Evolutionary conservation across 2,888 invertebrate species (phyloP).

Genomic region (Agapostemon virescens): DNA sequence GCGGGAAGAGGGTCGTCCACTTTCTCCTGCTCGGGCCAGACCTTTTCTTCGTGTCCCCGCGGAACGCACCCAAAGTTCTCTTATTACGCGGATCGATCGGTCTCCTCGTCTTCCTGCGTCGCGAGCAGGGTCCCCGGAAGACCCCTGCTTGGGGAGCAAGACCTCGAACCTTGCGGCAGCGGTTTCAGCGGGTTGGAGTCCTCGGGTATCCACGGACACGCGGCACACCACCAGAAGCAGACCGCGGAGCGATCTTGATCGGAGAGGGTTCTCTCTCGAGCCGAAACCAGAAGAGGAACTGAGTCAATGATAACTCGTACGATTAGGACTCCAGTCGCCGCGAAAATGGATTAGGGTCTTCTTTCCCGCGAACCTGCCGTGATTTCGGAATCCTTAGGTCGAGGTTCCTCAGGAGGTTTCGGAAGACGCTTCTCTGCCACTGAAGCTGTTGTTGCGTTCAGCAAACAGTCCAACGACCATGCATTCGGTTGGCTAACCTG

Average conservation of each 20-base stretch:
- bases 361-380: too few relatives aligned
- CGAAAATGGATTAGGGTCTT: too few relatives aligned
- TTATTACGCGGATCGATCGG: constrained; percentile 65
- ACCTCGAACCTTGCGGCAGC: background rate
- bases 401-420: too few relatives aligned
- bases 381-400: too few relatives aligned
- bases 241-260: background rate
- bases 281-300: too few relatives aligned
- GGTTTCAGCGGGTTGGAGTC: background rate
- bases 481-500: too few relatives aligned
- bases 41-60: constrained; percentile 52
- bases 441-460: too few relatives aligned
- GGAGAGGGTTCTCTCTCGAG: too few relatives aligned
- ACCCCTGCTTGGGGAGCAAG: background rate
- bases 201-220: background rate
- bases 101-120: constrained; percentile 28
- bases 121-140: background rate
- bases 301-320: too few relatives aligned
- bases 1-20: constrained; percentile 56
- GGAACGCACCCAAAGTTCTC: constrained; percentile 52
- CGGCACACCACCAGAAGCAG: background rate
- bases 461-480: too few relatives aligned
- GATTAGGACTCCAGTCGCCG: too few relatives aligned
- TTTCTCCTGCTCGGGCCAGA: constrained; percentile 49
- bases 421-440: too few relatives aligned